Conservation (phyloP, 2,113 vertebrate species). For the human region GRCh38 chr9:128885001-128885500, state of each 20-base stretch:
- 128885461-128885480: background rate
- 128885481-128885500: background rate
- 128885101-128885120: background rate
- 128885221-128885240: background rate
- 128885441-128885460: background rate
- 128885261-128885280: background rate
- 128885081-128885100: background rate
- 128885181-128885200: background rate
- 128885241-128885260: background rate
- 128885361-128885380: background rate
- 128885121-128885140: background rate
- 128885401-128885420: background rate
- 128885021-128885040: background rate
- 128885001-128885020: background rate
- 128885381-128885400: background rate
- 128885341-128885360: background rate
- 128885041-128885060: background rate
- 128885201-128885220: no score
- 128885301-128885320: background rate
- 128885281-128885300: rapidly evolving
- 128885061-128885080: background rate
- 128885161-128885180: background rate
- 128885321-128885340: background rate
- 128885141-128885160: background rate
- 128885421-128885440: background rate